Evolutionary conservation across 23 tunicate genomes (phyloP).

Genomic region (Phallusia fumigata): DNA sequence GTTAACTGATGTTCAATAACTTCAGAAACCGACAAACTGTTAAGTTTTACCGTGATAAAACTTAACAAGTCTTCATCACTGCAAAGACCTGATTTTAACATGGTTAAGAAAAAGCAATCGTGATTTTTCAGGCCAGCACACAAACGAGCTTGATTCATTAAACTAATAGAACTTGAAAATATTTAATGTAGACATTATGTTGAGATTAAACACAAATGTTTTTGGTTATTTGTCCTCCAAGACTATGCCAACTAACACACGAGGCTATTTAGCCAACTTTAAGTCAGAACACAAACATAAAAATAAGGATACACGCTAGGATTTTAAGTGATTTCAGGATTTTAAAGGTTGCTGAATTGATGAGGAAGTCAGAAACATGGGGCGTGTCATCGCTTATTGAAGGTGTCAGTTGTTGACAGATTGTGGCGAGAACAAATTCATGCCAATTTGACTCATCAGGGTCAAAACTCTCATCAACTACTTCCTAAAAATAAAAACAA

Average conservation of each 20-base stretch:
- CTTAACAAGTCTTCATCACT: slow-evolving; percentile 39
- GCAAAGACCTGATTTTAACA: slow-evolving; percentile 11
- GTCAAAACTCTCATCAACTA: slow-evolving; percentile 3
- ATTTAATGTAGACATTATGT: no score
- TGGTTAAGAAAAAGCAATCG: no score
- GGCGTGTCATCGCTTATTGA: slow-evolving; percentile 1
- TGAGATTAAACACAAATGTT: no score
- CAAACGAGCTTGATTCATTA: no score
- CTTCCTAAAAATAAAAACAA: not conserved
- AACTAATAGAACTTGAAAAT: no score
- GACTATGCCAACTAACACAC: no score
- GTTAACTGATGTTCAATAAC: slow-evolving; percentile 62
- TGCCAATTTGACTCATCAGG: slow-evolving; percentile 14
- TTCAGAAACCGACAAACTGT: slow-evolving; percentile 1
- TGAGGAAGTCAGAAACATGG: slow-evolving; percentile 3
- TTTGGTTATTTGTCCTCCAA: no score
- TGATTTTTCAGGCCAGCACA: no score
- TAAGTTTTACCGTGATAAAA: slow-evolving; percentile 13
- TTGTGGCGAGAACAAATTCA: not conserved
- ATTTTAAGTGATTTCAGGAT: slow-evolving; percentile 45
- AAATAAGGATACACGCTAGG: slow-evolving; percentile 14
- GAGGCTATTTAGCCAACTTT: no score
- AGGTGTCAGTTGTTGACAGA: slow-evolving; percentile 20
- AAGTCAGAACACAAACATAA: no score
- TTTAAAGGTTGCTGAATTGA: slow-evolving; percentile 18